Base-by-base conservation (phyloP, 1,140 invertebrate species). In the Mycetomoellerius zeteki region DNA sequence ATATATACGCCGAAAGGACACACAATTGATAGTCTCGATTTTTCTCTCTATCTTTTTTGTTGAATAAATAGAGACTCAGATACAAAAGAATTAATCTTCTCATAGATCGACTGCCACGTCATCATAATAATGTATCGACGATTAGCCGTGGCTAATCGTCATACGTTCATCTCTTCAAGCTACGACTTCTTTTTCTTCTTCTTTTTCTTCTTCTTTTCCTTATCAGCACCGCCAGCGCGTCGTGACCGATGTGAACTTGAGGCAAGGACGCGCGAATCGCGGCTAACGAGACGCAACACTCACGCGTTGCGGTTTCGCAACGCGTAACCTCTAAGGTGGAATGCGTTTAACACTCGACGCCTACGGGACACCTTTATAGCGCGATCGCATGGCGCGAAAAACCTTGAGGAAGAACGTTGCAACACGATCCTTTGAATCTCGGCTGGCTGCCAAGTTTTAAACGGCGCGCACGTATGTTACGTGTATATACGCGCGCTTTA, bases 291-390 rank as follows among this genome's bases (percentile, higher is more conserved):
- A 95, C 91, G 92, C 91, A 89, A 92, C 91, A 85, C 85, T 85
- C 88, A 88, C 80, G 64, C 69, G 75, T 60, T 82, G 91, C 88
- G 90, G 86, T 95, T 94, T 95, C 92, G 94, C 94, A 95, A 95
- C 91, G 86, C 90, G 92, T 94, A 95, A 94, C 94, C 95, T 95
- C 94, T 95, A 95, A 95, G 93, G 86, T 94, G 94, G 94, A 95
- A 95, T 95, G 95, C 94, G 94, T 95, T 95, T 95, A 95, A 95
- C 94, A 93, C 93, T 94, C 89, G 90, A 95, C 94, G 94, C 94
- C 95, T 95, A 95, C 94, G 93, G 94, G 94, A 95, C 94, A 94
- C 94, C 94, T 94, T 91, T 94, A 94, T 90, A 37, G 86, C 58
- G 27, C 30, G 33, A 14, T 50, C 47, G 47, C 47, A 50, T 27